Percentiles rank a stretch among this genome's conserved stretches.
These are phyloP conservation scores for Masticophis lateralis DNA, from an alignment of 2,797 vertebrate species.

Conservation along the genomic window DNA sequence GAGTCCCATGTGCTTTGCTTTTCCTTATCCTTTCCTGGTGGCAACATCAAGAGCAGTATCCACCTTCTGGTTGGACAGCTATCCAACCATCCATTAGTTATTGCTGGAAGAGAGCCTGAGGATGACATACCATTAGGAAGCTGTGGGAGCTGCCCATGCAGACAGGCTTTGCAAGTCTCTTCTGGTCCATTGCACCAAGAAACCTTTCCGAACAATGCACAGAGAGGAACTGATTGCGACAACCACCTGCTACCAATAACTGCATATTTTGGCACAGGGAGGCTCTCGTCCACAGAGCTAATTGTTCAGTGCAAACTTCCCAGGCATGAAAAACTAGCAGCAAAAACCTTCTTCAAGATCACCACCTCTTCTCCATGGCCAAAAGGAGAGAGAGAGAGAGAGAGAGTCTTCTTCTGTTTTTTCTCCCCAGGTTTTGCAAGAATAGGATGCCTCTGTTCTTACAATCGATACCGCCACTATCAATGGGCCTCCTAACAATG, in stretches of 20 bases:
- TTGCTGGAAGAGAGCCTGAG: not conserved
- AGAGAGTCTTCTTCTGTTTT: not conserved
- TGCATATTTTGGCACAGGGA: not conserved
- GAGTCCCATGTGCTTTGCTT: not conserved
- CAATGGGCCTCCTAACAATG: not conserved
- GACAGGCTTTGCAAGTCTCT: not conserved
- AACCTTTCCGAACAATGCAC: not conserved
- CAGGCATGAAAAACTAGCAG: not conserved
- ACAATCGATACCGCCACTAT: conserved; percentile 6
- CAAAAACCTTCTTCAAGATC: not conserved
- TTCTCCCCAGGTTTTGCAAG: not conserved
- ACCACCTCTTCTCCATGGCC: not conserved
- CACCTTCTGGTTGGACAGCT: not conserved
- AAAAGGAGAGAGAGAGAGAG: not conserved
- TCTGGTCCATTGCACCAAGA: not conserved
- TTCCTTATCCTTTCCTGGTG: not conserved
- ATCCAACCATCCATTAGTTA: not conserved
- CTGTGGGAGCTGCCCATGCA: not conserved
- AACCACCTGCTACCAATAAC: not conserved
- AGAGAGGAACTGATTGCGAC: not conserved
- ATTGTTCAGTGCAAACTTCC: not conserved
- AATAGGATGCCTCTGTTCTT: not conserved
- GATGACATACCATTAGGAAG: not conserved
- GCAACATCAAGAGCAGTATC: not conserved
- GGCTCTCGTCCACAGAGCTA: not conserved